These are phyloP conservation scores for Diprion similis DNA, from an alignment of 1,140 invertebrate genomes.

Conservation along the genomic window DNA sequence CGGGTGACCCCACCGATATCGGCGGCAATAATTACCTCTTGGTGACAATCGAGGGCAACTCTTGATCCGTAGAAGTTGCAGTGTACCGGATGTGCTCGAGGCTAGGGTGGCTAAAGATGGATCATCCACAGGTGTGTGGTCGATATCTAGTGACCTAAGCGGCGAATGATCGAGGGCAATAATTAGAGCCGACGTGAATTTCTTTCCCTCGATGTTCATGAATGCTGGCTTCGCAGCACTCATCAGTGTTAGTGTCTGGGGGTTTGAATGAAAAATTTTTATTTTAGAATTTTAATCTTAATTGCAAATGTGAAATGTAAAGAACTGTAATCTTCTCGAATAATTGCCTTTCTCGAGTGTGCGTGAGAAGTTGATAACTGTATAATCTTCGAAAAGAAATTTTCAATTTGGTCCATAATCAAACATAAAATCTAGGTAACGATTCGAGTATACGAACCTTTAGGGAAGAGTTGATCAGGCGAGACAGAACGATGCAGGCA, in stretches of 20 bases:
- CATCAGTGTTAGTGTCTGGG: conserved; percentile 31
- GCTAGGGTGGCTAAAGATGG: conserved; percentile 4
- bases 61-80: conserved; percentile 44
- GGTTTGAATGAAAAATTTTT: conserved; percentile 17
- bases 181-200: conserved; percentile 24
- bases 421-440: neutral
- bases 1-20: no score
- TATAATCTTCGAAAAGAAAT: neutral
- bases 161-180: conserved; percentile 20
- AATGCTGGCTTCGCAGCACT: conserved; percentile 16
- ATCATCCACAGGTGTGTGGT: conserved; percentile 26
- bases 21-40: conserved; percentile 35
- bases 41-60: conserved; percentile 39
- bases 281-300: no score
- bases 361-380: no score
- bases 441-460: neutral
- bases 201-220: conserved; percentile 16
- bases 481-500: conserved; percentile 23
- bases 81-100: conserved; percentile 12
- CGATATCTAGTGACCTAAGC: conserved; percentile 27
- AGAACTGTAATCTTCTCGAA: neutral
- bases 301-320: no score
- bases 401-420: neutral
- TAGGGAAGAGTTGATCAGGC: conserved; percentile 4
- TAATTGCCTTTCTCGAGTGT: neutral